A percentile compares a stretch with the other conserved stretches of the same genome.
These are phyloP conservation scores for Gibbula magus DNA, from an alignment of 2,888 invertebrate genomes.

Conservation along the genomic window DNA sequence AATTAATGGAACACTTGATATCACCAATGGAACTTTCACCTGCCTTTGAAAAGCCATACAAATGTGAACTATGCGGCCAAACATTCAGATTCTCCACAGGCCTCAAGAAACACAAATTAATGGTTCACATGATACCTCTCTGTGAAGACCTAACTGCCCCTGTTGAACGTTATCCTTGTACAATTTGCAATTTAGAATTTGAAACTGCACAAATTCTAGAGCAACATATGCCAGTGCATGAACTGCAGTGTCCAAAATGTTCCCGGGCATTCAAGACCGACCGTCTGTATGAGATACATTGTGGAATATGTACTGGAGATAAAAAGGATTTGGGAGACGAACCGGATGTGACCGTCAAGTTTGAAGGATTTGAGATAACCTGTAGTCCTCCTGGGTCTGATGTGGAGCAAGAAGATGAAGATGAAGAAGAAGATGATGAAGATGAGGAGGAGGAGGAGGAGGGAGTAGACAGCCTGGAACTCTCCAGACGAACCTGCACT, in stretches of 20 bases:
- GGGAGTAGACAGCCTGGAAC: not conserved
- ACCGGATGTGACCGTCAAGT: not conserved
- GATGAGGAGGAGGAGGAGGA: not conserved
- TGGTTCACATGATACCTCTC: too few relatives aligned
- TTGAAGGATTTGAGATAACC: constrained; percentile 16
- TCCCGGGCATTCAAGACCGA: not conserved
- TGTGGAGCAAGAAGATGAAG: not conserved
- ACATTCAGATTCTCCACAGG: not conserved
- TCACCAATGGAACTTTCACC: not conserved
- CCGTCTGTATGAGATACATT: constrained; percentile 2
- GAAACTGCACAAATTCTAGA: not conserved
- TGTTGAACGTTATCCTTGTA: not conserved
- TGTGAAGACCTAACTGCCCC: too few relatives aligned
- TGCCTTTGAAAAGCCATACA: not conserved
- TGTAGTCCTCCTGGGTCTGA: constrained; percentile 20
- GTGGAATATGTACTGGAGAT: constrained; percentile 8
- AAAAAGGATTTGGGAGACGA: not conserved
- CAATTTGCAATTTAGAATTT: not conserved
- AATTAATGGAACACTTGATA: not conserved
- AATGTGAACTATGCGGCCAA: not conserved
- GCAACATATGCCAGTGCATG: not conserved
- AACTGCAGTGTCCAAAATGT: constrained; percentile 2
- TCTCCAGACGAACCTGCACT: not conserved
- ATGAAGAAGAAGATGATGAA: not conserved
- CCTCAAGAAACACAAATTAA: not conserved